Evolutionary conservation across 2,888 invertebrate species (phyloP).

Genomic region (Eretmocerus hayati): DNA sequence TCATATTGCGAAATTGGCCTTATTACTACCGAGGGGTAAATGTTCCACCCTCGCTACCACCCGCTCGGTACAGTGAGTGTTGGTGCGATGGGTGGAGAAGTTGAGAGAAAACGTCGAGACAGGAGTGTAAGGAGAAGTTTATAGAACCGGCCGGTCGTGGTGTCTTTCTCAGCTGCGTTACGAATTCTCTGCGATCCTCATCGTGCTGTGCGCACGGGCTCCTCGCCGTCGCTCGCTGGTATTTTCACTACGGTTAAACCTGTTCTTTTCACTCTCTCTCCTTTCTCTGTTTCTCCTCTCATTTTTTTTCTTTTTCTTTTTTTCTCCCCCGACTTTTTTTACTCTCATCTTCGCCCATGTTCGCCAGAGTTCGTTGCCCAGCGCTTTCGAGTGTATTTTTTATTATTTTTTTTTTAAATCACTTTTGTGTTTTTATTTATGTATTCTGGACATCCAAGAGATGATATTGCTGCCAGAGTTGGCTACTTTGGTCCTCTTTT

Average conservation of each 20-base stretch:
- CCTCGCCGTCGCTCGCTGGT: conserved; percentile 25
- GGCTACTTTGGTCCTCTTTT: no score
- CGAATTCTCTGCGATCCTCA: conserved; percentile 27
- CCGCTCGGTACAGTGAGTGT: background rate
- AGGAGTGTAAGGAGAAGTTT: background rate
- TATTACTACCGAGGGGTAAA: no score
- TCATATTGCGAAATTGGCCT: no score
- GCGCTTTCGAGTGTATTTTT: no score
- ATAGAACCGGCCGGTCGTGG: conserved; percentile 2
- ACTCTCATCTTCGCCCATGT: background rate
- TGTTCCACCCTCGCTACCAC: no score
- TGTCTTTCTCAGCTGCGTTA: conserved; percentile 5
- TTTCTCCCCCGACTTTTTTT: background rate
- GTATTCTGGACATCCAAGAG: no score
- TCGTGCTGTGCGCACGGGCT: conserved; percentile 31
- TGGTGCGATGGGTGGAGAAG: background rate
- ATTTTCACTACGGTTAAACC: conserved; percentile 11
- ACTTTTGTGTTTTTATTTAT: no score
- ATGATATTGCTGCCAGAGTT: no score
- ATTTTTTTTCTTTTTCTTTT: background rate
- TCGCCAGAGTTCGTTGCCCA: background rate
- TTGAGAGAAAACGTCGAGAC: background rate
- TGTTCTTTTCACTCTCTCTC: conserved; percentile 7
- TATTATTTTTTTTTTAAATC: no score
- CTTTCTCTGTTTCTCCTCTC: background rate